These are phyloP conservation scores for Acheta domesticus DNA, from an alignment of 2,888 invertebrate genomes.

Conservation along the genomic window DNA sequence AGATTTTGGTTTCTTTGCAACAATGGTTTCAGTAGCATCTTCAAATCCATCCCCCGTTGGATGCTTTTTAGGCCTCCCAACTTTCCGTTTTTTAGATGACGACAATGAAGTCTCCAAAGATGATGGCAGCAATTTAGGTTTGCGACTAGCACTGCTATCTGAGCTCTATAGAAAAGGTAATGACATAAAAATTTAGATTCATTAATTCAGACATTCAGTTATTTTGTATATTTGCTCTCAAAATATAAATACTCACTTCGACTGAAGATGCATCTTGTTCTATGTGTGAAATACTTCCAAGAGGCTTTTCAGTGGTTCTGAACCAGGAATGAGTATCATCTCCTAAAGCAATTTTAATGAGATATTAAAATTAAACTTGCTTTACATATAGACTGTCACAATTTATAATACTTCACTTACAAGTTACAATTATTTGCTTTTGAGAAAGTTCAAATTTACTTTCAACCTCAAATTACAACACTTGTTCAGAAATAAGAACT, in stretches of 20 bases:
- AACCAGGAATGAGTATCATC: constrained; percentile 23
- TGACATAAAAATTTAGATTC: neutral
- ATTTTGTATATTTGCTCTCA: neutral
- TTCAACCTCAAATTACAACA: no score
- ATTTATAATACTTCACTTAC: no score
- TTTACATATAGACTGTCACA: no score
- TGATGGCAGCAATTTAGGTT: constrained; percentile 36
- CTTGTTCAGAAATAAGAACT: no score
- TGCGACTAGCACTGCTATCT: neutral
- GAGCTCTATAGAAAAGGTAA: neutral
- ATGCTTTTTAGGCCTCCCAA: constrained; percentile 74
- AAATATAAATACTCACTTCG: neutral
- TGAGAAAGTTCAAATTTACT: no score
- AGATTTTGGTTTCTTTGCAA: constrained; percentile 64
- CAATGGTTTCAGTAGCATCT: constrained; percentile 71
- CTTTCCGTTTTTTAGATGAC: constrained; percentile 68
- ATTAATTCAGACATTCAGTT: neutral
- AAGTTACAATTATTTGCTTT: no score
- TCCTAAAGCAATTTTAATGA: neutral
- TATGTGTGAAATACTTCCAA: neutral
- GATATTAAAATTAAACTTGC: no score
- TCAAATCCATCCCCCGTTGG: constrained; percentile 55
- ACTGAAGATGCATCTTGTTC: constrained; percentile 1
- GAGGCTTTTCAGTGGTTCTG: constrained; percentile 12
- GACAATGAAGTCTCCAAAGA: constrained; percentile 42